Conservation (phyloP, 2,113 vertebrate genomes). For the Meriones unguiculatus region DNA sequence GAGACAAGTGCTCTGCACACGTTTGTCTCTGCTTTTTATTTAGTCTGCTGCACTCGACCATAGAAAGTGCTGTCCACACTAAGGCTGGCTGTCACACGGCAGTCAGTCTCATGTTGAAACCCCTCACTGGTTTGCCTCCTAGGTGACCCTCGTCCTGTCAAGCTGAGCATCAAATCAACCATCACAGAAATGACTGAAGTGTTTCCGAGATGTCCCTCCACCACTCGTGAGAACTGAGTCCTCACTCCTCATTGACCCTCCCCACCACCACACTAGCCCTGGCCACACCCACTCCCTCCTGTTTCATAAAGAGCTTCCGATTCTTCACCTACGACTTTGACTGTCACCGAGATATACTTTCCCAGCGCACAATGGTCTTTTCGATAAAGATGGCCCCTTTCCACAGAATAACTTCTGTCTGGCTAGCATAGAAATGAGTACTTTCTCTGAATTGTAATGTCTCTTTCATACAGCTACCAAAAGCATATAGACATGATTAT, state of each 20-base stretch:
- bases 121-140: not conserved
- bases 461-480: not conserved
- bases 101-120: not conserved
- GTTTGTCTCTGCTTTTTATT: not conserved
- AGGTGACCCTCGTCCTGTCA: not conserved
- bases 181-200: not conserved
- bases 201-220: not conserved
- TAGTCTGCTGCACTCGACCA: too few relatives aligned
- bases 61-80: not conserved
- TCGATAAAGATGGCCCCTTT: not conserved
- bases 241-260: not conserved
- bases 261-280: rapidly evolving
- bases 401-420: not conserved
- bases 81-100: too few relatives aligned
- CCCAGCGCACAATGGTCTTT: not conserved
- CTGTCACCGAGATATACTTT: not conserved
- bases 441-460: not conserved
- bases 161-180: not conserved
- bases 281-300: too few relatives aligned
- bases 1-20: not conserved
- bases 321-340: not conserved
- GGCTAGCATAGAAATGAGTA: not conserved
- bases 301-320: rapidly evolving
- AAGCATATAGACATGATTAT: not conserved
- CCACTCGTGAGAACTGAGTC: rapidly evolving